phyloP scores from a whole-genome alignment of 2,888 invertebrate species.

The Agonopterix subpropinquella region DNA sequence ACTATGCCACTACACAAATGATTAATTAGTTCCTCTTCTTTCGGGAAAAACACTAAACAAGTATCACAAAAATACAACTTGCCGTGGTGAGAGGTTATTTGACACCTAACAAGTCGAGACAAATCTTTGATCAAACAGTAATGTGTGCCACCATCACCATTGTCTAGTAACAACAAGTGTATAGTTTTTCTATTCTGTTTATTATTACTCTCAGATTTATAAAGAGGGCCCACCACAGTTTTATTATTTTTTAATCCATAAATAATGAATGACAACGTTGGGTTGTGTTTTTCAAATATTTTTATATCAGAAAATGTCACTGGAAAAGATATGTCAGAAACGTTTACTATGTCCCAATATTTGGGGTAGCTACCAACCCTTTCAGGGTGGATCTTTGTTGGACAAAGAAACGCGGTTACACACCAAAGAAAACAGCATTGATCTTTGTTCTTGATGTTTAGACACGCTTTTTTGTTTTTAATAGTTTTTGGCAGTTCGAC shows the following conservation, averaged over 20 bases:
- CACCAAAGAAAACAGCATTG: slow-evolving; percentile 1
- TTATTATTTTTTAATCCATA: neutral
- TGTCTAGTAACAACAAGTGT: too few species aligned
- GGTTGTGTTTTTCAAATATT: slow-evolving; percentile 1
- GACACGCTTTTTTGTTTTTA: neutral
- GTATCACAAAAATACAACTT: too few species aligned
- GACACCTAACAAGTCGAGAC: neutral
- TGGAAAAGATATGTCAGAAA: neutral
- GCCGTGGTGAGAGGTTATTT: slow-evolving; percentile 4
- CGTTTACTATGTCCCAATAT: too few species aligned
- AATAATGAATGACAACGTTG: neutral
- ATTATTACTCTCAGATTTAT: neutral
- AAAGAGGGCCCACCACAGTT: slow-evolving; percentile 1
- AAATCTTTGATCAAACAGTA: slow-evolving; percentile 1
- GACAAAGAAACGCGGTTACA: neutral
- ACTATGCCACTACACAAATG: too few species aligned
- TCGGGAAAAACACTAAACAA: too few species aligned
- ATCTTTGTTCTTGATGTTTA: slow-evolving; percentile 1
- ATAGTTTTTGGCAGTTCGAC: neutral
- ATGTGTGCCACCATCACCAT: too few species aligned
- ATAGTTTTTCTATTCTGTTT: too few species aligned
- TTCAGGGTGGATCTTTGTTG: neutral
- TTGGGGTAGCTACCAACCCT: too few species aligned
- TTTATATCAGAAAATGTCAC: neutral
- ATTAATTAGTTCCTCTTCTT: too few species aligned